Conservation (phyloP, 2,888 invertebrate genomes). For the Polydrusus pterygomalis region DNA sequence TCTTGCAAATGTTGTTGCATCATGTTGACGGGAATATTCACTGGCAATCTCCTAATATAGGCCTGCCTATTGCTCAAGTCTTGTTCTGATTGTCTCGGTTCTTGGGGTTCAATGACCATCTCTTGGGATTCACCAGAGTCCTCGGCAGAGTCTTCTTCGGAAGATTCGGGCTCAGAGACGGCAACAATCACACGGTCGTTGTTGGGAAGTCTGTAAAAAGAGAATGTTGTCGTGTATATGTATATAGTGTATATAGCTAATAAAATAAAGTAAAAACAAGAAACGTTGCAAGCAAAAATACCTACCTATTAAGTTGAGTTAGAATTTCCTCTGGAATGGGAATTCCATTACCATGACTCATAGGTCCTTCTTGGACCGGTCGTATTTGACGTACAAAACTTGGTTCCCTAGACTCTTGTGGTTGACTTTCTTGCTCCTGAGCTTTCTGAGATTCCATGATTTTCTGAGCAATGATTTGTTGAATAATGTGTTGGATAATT, state of each 20-base stretch:
- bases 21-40: conserved; percentile 70
- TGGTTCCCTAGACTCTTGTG: conserved; percentile 41
- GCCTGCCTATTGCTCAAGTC: conserved; percentile 70
- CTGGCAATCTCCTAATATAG: conserved; percentile 69
- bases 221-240: neutral
- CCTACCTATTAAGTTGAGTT: conserved; percentile 69
- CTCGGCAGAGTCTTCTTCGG: conserved; percentile 49
- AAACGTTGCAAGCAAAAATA: neutral
- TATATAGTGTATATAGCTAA: too few relatives aligned
- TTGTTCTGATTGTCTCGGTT: conserved; percentile 57
- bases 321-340: conserved; percentile 72
- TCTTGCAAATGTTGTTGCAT: conserved; percentile 66
- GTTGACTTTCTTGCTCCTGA: conserved; percentile 60
- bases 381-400: conserved; percentile 19
- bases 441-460: conserved; percentile 68
- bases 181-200: conserved; percentile 69
- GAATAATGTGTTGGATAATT: conserved; percentile 71
- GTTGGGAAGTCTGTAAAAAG: conserved; percentile 64
- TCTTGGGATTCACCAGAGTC: conserved; percentile 48
- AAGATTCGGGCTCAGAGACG: conserved; percentile 64
- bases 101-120: conserved; percentile 5
- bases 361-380: conserved; percentile 39
- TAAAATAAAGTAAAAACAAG: neutral
- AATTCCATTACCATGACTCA: conserved; percentile 33
- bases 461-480: conserved; percentile 70